Evolutionary conservation across 2,797 vertebrate species (phyloP), one percentile per base, ranked within the genome.

Genomic region (Brachyrhaphis roseni): DNA sequence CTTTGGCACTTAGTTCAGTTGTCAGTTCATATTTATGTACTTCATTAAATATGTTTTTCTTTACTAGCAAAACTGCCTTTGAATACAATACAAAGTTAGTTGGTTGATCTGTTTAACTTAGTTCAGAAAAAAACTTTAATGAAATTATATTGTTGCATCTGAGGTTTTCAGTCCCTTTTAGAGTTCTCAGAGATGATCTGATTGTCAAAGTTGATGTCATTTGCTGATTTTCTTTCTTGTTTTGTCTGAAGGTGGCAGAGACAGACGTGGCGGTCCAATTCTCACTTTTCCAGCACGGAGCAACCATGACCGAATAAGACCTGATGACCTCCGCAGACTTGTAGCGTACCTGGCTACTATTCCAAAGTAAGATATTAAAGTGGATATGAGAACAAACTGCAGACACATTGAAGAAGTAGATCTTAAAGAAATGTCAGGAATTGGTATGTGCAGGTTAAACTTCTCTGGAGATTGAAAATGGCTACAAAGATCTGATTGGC

Each of bases 231-330:
- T 2, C 72, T 8, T 2, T 84, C 31, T 80, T 75, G 2, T 72
- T 82, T 31, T 74, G 1, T 86, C 90, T 86, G 53, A 90, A 99
- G 98, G 98, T 89, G 98, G 98, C 89, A 96, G 96, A 96, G 98
- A 99, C 95, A 97, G 98, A 81, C 97, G 98, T 2, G 98, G 98
- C 75, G 98, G 98, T 80, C 98, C 98, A 2, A 96, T 99, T 89
- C 95, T 99, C 90, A 99, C 98, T 0, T 99, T 99, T 93, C 98
- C 98, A 87, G 97, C 97, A 86, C 96, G 98, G 55, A 98, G 97
- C 93, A 99, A 99, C 91, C 98, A 99, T 5, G 98, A 99, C 84
- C 97, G 98, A 97, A 99, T 99, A 98, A 97, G 97, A 88, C 96
- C 98, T 46, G 98, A 99, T 90, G 98, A 99, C 83, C 97, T 99